Evolutionary conservation across 1,140 invertebrate genomes (phyloP).

Genomic region (Armadillidium nasatum): DNA sequence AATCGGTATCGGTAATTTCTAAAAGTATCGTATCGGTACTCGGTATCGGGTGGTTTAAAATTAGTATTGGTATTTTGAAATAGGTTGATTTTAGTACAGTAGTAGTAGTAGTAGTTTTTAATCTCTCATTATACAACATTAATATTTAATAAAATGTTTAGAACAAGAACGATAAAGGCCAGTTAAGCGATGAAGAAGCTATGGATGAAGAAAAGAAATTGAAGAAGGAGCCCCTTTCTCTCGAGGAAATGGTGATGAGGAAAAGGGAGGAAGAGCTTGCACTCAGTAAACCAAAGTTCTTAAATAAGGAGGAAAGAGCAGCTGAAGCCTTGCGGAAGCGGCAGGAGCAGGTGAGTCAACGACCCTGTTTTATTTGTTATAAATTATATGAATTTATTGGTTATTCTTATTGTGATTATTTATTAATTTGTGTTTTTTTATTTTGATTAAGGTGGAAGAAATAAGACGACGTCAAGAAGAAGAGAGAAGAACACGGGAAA

Average conservation of each 20-base stretch:
- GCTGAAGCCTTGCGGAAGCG: slow-evolving; percentile 80
- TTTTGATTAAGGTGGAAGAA: slow-evolving; percentile 55
- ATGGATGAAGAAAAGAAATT: slow-evolving; percentile 45
- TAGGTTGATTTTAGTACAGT: too few relatives aligned
- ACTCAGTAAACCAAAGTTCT: slow-evolving; percentile 89
- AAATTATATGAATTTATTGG: too few relatives aligned
- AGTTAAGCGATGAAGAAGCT: slow-evolving; percentile 48
- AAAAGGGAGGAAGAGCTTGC: slow-evolving; percentile 95
- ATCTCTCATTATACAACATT: too few relatives aligned
- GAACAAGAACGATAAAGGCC: background rate
- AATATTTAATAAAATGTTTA: background rate
- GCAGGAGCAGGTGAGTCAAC: slow-evolving; percentile 64
- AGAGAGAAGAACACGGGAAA: slow-evolving; percentile 60
- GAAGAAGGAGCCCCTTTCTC: slow-evolving; percentile 78
- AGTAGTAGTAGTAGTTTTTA: background rate
- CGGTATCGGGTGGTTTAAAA: too few relatives aligned
- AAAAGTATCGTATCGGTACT: too few relatives aligned
- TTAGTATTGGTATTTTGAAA: too few relatives aligned
- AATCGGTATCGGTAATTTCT: too few relatives aligned
- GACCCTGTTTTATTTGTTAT: too few relatives aligned
- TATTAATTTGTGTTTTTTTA: too few relatives aligned
- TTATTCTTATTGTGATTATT: background rate
- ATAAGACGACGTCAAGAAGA: slow-evolving; percentile 65
- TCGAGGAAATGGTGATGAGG: slow-evolving; percentile 92
- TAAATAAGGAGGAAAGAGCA: slow-evolving; percentile 91